A percentile compares a stretch with the other conserved stretches of the same genome.
phyloP scores from a whole-genome alignment of 2,888 invertebrate genomes.

The Lutraria lutraria region DNA sequence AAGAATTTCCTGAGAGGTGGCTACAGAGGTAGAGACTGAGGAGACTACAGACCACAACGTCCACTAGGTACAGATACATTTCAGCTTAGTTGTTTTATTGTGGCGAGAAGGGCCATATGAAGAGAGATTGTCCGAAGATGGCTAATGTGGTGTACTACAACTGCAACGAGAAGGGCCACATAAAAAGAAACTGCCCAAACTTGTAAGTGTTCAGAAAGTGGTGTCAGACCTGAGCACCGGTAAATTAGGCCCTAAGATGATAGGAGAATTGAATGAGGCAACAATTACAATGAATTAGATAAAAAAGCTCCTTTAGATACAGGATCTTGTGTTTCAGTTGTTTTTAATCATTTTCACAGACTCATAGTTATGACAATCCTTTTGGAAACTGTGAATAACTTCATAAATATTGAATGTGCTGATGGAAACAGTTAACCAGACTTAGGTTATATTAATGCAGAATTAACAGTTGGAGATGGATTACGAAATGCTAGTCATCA shows the following conservation, averaged over 20 bases:
- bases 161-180: neutral
- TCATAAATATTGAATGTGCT: conserved; percentile 12
- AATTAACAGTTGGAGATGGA: too few species aligned
- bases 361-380: neutral
- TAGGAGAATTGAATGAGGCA: neutral
- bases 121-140: neutral
- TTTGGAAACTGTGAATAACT: neutral
- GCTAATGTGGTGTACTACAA: neutral
- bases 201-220: neutral
- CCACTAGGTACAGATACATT: neutral
- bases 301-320: neutral
- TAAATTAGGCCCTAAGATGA: neutral
- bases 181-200: neutral
- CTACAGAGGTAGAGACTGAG: too few species aligned
- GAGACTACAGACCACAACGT: neutral
- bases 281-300: neutral
- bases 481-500: neutral
- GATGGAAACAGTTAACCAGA: neutral
- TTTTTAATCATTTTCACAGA: neutral
- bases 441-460: conserved; percentile 3
- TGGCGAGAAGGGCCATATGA: neutral
- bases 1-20: too few species aligned
- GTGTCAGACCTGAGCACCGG: conserved; percentile 16
- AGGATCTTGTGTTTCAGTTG: too few species aligned
- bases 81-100: neutral